Evolutionary conservation across 2,113 vertebrate species (phyloP).

Genomic region (Leptosomus discolor): DNA sequence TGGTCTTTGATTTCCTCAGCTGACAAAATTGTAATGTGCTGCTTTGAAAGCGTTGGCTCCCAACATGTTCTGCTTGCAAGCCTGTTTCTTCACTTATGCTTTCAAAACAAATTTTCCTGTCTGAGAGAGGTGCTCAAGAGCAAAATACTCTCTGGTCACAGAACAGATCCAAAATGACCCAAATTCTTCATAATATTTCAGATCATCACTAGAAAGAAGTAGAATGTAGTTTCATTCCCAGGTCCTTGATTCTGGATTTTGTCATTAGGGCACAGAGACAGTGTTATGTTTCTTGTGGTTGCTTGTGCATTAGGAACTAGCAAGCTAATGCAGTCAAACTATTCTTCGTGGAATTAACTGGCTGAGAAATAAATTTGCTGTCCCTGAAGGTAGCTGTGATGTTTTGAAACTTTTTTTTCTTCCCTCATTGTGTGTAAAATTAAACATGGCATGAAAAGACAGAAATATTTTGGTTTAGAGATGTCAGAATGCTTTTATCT

Average conservation of each 20-base stretch:
- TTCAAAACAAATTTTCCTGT: background rate
- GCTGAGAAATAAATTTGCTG: background rate
- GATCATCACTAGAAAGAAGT: background rate
- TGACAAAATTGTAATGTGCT: background rate
- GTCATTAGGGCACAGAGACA: background rate
- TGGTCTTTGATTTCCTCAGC: background rate
- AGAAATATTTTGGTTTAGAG: background rate
- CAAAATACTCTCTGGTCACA: background rate
- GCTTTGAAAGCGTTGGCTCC: background rate
- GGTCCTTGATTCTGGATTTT: background rate
- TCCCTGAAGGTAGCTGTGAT: background rate
- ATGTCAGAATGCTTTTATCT: slow-evolving; percentile 6
- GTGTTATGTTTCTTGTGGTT: background rate
- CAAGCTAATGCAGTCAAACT: background rate
- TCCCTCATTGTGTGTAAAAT: background rate
- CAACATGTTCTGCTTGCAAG: background rate
- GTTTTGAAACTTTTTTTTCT: background rate
- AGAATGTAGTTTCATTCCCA: background rate
- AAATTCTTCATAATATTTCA: background rate
- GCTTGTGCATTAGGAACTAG: background rate
- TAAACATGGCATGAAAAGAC: background rate
- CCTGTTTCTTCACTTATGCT: background rate
- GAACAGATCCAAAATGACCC: background rate
- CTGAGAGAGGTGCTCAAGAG: background rate
- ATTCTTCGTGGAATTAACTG: background rate